A percentile compares a stretch with the other conserved stretches of the same genome.
These are phyloP conservation scores for Macaria liturata DNA, from an alignment of 2,888 invertebrate species.

Conservation along the genomic window DNA sequence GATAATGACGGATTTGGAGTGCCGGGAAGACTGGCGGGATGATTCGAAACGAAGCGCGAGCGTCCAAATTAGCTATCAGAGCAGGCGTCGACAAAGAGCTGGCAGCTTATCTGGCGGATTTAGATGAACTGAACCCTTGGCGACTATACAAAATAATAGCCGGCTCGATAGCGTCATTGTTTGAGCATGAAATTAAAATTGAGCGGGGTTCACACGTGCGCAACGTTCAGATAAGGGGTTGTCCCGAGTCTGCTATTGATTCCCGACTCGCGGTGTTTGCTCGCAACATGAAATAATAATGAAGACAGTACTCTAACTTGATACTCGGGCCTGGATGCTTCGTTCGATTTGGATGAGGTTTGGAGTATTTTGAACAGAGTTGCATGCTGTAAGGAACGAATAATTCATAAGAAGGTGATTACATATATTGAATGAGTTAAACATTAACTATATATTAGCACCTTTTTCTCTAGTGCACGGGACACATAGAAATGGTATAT, in stretches of 20 bases:
- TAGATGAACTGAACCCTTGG: conserved; percentile 80
- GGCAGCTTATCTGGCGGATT: conserved; percentile 77
- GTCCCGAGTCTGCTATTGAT: conserved; percentile 63
- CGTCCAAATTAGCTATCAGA: conserved; percentile 74
- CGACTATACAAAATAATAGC: conserved; percentile 80
- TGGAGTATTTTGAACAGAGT: no score
- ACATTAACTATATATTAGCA: no score
- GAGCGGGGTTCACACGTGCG: conserved; percentile 82
- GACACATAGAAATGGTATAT: no score
- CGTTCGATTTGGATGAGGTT: no score
- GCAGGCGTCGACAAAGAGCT: conserved; percentile 73
- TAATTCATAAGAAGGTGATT: no score
- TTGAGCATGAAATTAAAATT: conserved; percentile 84
- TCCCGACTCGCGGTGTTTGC: conserved; percentile 66
- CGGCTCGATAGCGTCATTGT: conserved; percentile 81
- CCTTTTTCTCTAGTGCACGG: no score
- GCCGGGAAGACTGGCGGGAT: conserved; percentile 39
- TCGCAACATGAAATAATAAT: conserved; percentile 20
- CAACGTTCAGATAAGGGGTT: conserved; percentile 77
- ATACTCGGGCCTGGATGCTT: conserved; percentile 18
- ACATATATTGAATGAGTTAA: no score
- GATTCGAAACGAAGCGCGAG: conserved; percentile 36
- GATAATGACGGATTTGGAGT: conserved; percentile 67
- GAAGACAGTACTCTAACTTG: conserved; percentile 20
- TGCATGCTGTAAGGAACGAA: no score